Evolutionary conservation across 2,888 invertebrate genomes (phyloP).

Genomic region (Acronicta leporina): DNA sequence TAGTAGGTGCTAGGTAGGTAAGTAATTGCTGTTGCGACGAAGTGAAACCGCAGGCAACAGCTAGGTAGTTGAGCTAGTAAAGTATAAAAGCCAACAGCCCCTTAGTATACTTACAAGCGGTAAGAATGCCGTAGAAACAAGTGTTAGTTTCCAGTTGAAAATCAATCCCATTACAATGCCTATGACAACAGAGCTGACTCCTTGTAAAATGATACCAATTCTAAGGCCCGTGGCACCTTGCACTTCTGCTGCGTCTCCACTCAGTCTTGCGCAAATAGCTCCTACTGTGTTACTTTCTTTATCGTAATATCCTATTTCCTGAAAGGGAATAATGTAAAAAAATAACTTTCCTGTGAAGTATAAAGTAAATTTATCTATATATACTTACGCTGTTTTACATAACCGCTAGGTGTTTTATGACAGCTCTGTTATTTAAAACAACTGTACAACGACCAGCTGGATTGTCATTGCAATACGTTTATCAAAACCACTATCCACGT

Average conservation of each 20-base stretch:
- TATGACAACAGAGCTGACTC: slow-evolving; percentile 88
- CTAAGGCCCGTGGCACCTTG: slow-evolving; percentile 91
- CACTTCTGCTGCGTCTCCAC: slow-evolving; percentile 90
- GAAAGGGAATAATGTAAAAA: slow-evolving; percentile 19
- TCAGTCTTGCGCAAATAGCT: slow-evolving; percentile 90
- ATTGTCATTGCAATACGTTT: too few species aligned
- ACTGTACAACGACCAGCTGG: too few species aligned
- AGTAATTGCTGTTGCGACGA: too few species aligned
- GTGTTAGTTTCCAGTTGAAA: slow-evolving; percentile 90
- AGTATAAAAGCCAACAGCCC: neutral
- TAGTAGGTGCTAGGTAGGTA: too few species aligned
- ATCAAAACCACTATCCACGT: too few species aligned
- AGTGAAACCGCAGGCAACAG: too few species aligned
- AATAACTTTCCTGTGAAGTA: too few species aligned
- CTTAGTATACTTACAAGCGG: slow-evolving; percentile 85
- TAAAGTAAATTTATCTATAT: too few species aligned
- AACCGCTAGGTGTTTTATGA: too few species aligned
- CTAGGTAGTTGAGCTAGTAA: too few species aligned
- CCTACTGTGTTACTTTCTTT: slow-evolving; percentile 90
- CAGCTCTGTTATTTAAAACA: too few species aligned
- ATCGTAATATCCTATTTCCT: slow-evolving; percentile 91
- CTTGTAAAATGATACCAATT: slow-evolving; percentile 90
- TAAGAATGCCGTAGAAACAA: slow-evolving; percentile 89
- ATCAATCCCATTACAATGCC: slow-evolving; percentile 88
- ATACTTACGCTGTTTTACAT: too few species aligned